These are phyloP conservation scores for Dione juno DNA, from an alignment of 2,888 invertebrate genomes.

Conservation along the genomic window DNA sequence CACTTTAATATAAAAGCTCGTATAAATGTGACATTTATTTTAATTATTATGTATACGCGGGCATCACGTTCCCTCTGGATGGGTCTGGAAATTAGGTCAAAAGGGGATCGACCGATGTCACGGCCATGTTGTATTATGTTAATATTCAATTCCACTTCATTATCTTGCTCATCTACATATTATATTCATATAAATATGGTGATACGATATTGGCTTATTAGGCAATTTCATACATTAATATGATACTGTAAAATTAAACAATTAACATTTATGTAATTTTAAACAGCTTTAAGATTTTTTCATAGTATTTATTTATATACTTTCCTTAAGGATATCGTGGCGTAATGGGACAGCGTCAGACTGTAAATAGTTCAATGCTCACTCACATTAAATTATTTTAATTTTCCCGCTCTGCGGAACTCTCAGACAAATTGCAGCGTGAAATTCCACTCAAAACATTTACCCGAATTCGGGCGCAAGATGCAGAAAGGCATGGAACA, in stretches of 20 bases:
- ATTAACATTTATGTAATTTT: neutral
- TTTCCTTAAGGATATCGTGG: neutral
- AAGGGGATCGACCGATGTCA: slow-evolving; percentile 79
- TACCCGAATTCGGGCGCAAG: too few species aligned
- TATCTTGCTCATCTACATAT: slow-evolving; percentile 28
- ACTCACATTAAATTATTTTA: too few species aligned
- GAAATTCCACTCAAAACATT: too few species aligned
- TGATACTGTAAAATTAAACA: neutral
- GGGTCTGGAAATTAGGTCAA: slow-evolving; percentile 79
- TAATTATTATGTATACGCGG: slow-evolving; percentile 49
- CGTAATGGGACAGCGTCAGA: too few species aligned
- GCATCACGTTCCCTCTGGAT: slow-evolving; percentile 71
- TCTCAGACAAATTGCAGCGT: too few species aligned
- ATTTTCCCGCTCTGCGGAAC: too few species aligned
- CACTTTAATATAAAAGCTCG: neutral
- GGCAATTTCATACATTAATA: neutral
- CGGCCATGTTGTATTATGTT: slow-evolving; percentile 57
- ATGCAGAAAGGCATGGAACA: neutral
- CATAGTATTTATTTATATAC: neutral
- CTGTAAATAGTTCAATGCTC: too few species aligned
- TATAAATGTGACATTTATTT: neutral
- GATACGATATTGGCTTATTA: slow-evolving; percentile 2
- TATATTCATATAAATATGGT: neutral
- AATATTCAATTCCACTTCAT: slow-evolving; percentile 42
- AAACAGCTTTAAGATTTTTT: neutral